Conservation (phyloP, 2,113 vertebrate species). For the Lophotis ruficrista region DNA sequence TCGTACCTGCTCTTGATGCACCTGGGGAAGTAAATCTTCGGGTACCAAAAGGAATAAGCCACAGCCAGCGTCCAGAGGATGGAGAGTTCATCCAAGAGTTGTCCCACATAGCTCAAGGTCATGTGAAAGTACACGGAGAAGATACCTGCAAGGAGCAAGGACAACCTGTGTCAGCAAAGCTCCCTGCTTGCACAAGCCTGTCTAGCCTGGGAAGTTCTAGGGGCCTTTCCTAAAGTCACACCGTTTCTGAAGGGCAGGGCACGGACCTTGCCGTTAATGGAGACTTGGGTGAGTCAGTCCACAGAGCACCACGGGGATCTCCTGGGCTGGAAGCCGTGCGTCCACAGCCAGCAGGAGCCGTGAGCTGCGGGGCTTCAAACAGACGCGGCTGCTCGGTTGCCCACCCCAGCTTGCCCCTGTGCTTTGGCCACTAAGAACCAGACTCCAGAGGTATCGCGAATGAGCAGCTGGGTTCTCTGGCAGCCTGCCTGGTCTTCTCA, state of each 20-base stretch:
- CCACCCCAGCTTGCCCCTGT: neutral
- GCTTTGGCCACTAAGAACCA: neutral
- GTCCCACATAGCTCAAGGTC: slow-evolving; percentile 93
- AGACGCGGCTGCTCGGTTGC: fast-evolving
- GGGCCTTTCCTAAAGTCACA: neutral
- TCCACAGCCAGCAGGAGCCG: neutral
- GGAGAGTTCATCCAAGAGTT: slow-evolving; percentile 92
- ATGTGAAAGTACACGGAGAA: slow-evolving; percentile 95
- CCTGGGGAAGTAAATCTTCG: slow-evolving; percentile 81
- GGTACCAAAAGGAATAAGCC: slow-evolving; percentile 88
- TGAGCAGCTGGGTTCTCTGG: neutral
- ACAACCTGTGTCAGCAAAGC: neutral
- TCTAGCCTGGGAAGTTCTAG: neutral
- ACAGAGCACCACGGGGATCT: neutral
- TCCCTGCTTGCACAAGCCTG: fast-evolving
- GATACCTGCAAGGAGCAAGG: slow-evolving; percentile 72
- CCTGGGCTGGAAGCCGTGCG: neutral
- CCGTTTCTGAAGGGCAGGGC: neutral
- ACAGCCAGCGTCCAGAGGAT: slow-evolving; percentile 90
- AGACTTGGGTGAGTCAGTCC: neutral
- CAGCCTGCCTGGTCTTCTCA: neutral
- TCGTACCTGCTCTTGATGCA: slow-evolving; percentile 87
- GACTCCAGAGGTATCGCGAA: neutral
- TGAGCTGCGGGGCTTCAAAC: neutral
- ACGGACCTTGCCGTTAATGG: neutral